Conservation (phyloP, 2,113 vertebrate species). For the Cairina moschata region DNA sequence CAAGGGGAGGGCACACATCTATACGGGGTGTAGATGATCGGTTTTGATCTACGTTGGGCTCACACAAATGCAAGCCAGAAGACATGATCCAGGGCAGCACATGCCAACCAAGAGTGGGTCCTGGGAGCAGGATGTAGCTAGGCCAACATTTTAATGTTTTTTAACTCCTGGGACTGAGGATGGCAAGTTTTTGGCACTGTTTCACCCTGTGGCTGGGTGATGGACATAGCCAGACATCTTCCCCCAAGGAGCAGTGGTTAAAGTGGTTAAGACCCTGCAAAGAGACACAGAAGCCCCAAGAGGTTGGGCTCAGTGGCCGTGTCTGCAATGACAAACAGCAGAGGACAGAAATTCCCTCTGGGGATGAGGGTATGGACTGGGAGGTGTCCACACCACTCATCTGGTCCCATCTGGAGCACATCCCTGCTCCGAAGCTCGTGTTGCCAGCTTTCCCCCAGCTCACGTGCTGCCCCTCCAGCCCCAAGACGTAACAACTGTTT, state of each 20-base stretch:
- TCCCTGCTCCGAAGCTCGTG: accelerated
- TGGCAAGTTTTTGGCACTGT: not conserved
- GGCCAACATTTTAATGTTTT: not conserved
- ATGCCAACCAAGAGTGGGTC: not conserved
- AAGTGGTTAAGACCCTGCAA: not conserved
- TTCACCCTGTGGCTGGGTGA: not conserved
- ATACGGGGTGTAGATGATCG: not conserved
- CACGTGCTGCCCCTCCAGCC: not conserved
- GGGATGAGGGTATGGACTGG: not conserved
- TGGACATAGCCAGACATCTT: not conserved
- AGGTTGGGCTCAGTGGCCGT: not conserved
- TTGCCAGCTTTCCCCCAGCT: not conserved
- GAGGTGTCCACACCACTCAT: accelerated
- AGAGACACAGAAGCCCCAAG: not conserved
- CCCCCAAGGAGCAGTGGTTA: not conserved
- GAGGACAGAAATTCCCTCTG: not conserved
- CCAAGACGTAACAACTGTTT: not conserved
- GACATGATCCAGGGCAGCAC: not conserved
- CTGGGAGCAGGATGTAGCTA: not conserved
- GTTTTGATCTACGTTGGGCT: not conserved
- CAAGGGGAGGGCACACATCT: not conserved
- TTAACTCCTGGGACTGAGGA: not conserved
- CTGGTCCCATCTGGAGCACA: not conserved
- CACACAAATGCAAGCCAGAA: not conserved
- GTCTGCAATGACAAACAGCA: not conserved